Evolutionary conservation across 2,888 invertebrate species (phyloP).

Genomic region (Dryadula phaetusa): DNA sequence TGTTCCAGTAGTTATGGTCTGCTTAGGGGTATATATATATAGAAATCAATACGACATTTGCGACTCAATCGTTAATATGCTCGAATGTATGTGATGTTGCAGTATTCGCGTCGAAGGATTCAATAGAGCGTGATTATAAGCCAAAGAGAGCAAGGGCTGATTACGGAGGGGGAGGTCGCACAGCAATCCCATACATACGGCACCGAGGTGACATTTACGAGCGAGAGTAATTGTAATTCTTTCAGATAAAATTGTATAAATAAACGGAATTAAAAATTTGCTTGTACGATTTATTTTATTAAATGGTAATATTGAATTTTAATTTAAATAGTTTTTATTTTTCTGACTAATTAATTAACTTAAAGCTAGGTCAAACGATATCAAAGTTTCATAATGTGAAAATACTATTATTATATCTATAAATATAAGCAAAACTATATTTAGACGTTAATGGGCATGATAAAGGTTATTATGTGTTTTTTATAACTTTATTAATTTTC

Average conservation of each 20-base stretch:
- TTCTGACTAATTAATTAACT: not conserved
- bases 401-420: no score
- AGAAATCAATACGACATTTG: not conserved
- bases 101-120: constrained; percentile 50
- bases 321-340: not conserved
- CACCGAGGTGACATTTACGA: constrained; percentile 66
- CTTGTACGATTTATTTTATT: not conserved
- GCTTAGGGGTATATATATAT: not conserved
- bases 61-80: constrained; percentile 4
- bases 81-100: constrained; percentile 39
- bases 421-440: no score
- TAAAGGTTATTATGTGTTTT: no score
- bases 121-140: constrained; percentile 55
- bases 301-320: not conserved
- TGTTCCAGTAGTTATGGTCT: not conserved
- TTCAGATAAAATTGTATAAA: not conserved
- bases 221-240: constrained; percentile 44
- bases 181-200: constrained; percentile 65
- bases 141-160: constrained; percentile 54
- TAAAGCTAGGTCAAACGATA: not conserved
- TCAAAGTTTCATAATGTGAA: not conserved
- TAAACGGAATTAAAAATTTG: not conserved
- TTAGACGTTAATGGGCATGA: no score
- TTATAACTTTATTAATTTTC: no score
- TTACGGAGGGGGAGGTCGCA: constrained; percentile 54